Conservation (phyloP, 2,113 vertebrate species). For the Petroica traversi region DNA sequence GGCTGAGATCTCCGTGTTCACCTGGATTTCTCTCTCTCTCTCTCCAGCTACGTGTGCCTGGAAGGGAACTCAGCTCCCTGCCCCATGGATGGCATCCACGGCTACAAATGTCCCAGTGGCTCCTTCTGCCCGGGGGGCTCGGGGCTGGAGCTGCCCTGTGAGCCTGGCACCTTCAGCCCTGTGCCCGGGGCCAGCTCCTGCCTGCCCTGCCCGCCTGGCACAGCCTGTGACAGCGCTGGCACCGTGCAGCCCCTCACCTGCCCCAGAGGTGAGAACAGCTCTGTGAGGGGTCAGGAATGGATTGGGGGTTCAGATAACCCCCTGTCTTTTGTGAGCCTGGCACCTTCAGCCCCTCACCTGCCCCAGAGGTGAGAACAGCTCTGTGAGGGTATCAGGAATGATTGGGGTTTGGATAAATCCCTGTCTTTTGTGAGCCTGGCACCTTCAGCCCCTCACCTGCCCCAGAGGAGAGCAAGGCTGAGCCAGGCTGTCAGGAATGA, state of each 20-base stretch:
- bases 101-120: conserved; percentile 84
- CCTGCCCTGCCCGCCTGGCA: conserved; percentile 80
- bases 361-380: too few relatives aligned
- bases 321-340: background rate
- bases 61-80: conserved; percentile 78
- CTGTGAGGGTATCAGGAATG: too few relatives aligned
- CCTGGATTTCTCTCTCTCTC: background rate
- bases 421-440: too few relatives aligned
- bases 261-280: conserved; percentile 75
- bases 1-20: too few relatives aligned
- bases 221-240: conserved; percentile 70
- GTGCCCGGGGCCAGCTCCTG: conserved; percentile 76
- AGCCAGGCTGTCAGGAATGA: too few relatives aligned
- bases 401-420: too few relatives aligned
- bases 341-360: too few relatives aligned
- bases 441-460: too few relatives aligned
- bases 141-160: conserved; percentile 78
- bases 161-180: conserved; percentile 85
- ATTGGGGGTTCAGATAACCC: too few relatives aligned
- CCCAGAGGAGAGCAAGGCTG: too few relatives aligned
- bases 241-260: conserved; percentile 78
- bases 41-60: conserved; percentile 83
- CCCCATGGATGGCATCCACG: conserved; percentile 76
- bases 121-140: conserved; percentile 83
- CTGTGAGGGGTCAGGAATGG: too few relatives aligned